Base-by-base conservation (phyloP, 1,140 invertebrate species). In the Drosophila ironensis region DNA sequence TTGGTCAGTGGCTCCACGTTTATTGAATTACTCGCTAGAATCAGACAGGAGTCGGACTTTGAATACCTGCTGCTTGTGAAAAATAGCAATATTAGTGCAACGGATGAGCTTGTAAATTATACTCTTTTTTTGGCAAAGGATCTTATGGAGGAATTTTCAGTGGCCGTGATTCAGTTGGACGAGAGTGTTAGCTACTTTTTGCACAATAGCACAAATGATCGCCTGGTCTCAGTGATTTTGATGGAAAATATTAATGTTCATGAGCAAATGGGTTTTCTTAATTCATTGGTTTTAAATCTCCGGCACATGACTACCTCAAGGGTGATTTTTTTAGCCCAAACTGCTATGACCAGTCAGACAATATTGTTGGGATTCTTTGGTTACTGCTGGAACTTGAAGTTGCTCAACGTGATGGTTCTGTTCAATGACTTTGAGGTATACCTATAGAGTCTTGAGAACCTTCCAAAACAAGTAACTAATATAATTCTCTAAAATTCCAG, bases 341-440 rank as follows among this genome's bases (percentile, higher is more conserved):
- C 20, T 2, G 28, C 12, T 0, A 35, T 17, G 4, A 20, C 7
- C 0, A 33, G 45, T 12, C 41, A 56, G 6, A 11, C 6, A 0
- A 25, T 57, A 5, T 28, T 76, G 0, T 33, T 35, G 8, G 22
- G 73, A 24, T 25, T 88, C 4, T 88, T 88, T 20, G 19, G 42
- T 0, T 28, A 46, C n/a, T 84, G 87, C 60, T 87, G 87, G 87
- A 37, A 47, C 22, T 42, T 44, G 12, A 76, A 72, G 4, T 24
- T 88, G 8, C 30, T 84, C 5, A 88, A 88, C 74, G 81, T 76
- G 0, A n/a, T 78, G 1, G 81, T 59, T 3, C 3, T 88, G 0
- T 64, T 80, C 27, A 41, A 19, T 1, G 48, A 87, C 20, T 72
- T 45, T 33, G 46, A 84, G 66, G 87, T 88, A 24, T 37, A 37